Conservation (phyloP, 2,888 invertebrate species). For the Tortrix viridana region DNA sequence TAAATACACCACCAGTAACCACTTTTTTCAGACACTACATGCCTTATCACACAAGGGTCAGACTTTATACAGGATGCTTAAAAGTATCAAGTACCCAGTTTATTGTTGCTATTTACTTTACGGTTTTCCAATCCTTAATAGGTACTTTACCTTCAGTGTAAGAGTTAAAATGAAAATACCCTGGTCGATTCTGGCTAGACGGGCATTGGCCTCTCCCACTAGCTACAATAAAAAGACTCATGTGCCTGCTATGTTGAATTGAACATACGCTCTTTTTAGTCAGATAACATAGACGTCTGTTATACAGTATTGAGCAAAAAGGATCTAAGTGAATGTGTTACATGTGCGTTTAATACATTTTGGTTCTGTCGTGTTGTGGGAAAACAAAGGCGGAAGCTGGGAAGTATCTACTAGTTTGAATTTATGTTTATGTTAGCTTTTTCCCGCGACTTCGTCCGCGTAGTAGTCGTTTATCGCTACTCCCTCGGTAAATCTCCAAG, state of each 20-base stretch:
- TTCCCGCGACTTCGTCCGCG: neutral
- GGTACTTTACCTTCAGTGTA: constrained; percentile 6
- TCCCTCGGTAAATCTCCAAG: no score
- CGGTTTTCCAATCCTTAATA: constrained; percentile 10
- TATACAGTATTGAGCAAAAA: neutral
- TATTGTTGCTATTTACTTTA: neutral
- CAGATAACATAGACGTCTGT: neutral
- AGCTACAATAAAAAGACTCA: constrained; percentile 1
- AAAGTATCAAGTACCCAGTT: neutral
- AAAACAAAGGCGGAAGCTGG: constrained; percentile 31
- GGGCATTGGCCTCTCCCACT: constrained; percentile 31
- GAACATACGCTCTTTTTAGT: constrained; percentile 4
- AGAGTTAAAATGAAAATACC: constrained; percentile 22
- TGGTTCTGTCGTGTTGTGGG: neutral
- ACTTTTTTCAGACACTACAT: no score
- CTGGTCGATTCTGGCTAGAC: constrained; percentile 36
- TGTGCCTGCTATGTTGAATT: neutral
- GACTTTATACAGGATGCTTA: no score
- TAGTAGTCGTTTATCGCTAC: neutral
- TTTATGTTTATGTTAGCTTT: neutral
- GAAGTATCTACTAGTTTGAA: neutral
- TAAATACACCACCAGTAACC: no score
- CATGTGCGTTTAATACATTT: neutral
- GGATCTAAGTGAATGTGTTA: constrained; percentile 3
- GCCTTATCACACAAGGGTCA: no score